These are phyloP conservation scores for Apteryx mantelli DNA, from an alignment of 2,113 vertebrate species.

Conservation along the genomic window DNA sequence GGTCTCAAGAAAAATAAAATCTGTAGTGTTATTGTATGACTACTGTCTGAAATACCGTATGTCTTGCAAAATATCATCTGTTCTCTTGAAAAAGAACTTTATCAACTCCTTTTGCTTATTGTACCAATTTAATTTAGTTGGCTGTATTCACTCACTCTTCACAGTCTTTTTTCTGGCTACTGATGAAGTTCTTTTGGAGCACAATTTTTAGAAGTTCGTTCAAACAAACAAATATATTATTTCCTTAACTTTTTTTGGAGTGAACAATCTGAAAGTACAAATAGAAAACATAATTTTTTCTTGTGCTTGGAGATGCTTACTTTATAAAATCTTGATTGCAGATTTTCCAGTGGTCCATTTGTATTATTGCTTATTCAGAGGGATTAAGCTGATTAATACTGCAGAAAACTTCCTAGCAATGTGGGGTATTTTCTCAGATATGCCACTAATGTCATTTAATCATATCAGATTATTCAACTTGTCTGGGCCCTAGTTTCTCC, in stretches of 20 bases:
- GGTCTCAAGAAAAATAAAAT: conserved; percentile 30
- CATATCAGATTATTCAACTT: not conserved
- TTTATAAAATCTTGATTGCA: not conserved
- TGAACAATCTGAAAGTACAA: not conserved
- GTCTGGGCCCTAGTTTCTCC: not conserved
- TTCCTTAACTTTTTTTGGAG: not conserved
- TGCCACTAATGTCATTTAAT: not conserved
- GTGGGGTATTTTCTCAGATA: not conserved
- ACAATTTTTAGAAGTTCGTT: not conserved
- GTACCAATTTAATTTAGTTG: not conserved
- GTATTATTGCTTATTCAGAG: not conserved
- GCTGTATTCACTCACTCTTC: not conserved
- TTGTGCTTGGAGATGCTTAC: not conserved
- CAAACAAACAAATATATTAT: not conserved
- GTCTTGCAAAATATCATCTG: conserved; percentile 16
- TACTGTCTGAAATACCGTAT: conserved; percentile 24
- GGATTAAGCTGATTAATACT: not conserved
- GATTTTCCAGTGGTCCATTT: not conserved
- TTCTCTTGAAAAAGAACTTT: not conserved
- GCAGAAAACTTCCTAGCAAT: not conserved
- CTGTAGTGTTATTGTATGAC: conserved; percentile 29
- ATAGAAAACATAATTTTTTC: not conserved
- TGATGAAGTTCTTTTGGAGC: not conserved
- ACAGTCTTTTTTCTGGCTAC: not conserved
- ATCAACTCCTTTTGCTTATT: not conserved